These are phyloP conservation scores for Asobara japonica DNA, from an alignment of 1,140 invertebrate genomes.

Conservation along the genomic window DNA sequence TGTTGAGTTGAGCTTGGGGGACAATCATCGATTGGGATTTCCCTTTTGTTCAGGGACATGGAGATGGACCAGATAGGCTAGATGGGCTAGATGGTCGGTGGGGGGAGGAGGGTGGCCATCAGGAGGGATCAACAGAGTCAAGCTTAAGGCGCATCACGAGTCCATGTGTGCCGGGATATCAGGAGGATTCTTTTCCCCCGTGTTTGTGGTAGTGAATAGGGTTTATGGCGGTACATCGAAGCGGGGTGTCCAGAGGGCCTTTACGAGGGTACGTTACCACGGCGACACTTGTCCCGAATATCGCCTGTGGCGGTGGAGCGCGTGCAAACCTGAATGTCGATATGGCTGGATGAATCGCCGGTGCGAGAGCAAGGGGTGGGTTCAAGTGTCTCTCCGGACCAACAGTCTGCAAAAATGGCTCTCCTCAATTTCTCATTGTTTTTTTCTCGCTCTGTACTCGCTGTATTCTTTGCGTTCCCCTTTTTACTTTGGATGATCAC, in stretches of 20 bases:
- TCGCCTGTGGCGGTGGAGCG: slow-evolving; percentile 26
- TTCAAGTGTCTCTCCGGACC: slow-evolving; percentile 17
- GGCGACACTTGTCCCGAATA: slow-evolving; percentile 45
- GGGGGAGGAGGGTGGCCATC: neutral
- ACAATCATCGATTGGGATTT: slow-evolving; percentile 3
- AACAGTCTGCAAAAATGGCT: slow-evolving; percentile 29
- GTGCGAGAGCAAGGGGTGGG: neutral
- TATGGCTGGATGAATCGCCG: slow-evolving; percentile 20
- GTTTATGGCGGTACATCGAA: slow-evolving; percentile 21
- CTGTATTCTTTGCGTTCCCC: neutral
- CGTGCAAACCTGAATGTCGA: slow-evolving; percentile 20
- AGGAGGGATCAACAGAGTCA: slow-evolving; percentile 17
- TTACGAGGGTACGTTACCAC: slow-evolving; percentile 45
- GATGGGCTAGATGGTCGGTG: neutral
- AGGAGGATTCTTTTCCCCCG: neutral
- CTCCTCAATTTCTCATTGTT: slow-evolving; percentile 8
- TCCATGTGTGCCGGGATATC: neutral
- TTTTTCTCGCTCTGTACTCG: neutral
- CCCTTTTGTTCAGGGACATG: neutral
- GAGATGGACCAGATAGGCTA: neutral
- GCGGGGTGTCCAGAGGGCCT: slow-evolving; percentile 28
- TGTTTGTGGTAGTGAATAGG: slow-evolving; percentile 27
- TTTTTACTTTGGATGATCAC: no score
- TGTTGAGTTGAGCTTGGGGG: neutral
- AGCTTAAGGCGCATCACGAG: slow-evolving; percentile 22